Evolutionary conservation across 2,797 vertebrate genomes (phyloP).

Genomic region (Manis crassicaudata): DNA sequence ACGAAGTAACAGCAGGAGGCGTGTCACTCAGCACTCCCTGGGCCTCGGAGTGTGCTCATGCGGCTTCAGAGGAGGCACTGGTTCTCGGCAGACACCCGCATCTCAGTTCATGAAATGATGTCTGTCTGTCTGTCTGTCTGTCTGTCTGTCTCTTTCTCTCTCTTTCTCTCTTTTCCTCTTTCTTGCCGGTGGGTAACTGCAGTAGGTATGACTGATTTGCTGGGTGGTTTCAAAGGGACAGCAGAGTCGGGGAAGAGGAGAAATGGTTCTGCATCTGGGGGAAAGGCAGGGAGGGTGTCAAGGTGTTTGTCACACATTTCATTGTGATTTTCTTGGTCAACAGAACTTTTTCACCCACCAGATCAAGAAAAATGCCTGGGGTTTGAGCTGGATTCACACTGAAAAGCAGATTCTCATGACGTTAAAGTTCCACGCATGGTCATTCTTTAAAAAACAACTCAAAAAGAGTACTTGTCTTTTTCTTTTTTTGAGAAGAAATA

Average conservation of each 20-base stretch:
- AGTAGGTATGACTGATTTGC: slow-evolving; percentile 33
- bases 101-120: neutral
- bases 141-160: neutral
- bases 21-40: neutral
- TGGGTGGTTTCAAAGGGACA: neutral
- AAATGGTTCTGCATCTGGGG: slow-evolving; percentile 2
- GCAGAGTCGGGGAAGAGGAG: slow-evolving; percentile 15
- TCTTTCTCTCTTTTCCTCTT: neutral
- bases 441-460: neutral
- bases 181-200: neutral
- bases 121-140: neutral
- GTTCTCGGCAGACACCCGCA: neutral
- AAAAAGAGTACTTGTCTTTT: neutral
- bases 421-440: slow-evolving; percentile 27
- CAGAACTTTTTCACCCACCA: slow-evolving; percentile 29
- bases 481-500: neutral
- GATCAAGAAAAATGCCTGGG: slow-evolving; percentile 55
- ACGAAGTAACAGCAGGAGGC: neutral
- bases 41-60: neutral
- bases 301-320: slow-evolving; percentile 39
- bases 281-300: slow-evolving; percentile 9
- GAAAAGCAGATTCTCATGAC: slow-evolving; percentile 50
- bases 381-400: slow-evolving; percentile 33
- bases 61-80: slow-evolving; percentile 27
- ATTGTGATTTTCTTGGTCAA: slow-evolving; percentile 56